Base-by-base conservation (phyloP, 2,888 invertebrate species). In the Campaea margaritaria region DNA sequence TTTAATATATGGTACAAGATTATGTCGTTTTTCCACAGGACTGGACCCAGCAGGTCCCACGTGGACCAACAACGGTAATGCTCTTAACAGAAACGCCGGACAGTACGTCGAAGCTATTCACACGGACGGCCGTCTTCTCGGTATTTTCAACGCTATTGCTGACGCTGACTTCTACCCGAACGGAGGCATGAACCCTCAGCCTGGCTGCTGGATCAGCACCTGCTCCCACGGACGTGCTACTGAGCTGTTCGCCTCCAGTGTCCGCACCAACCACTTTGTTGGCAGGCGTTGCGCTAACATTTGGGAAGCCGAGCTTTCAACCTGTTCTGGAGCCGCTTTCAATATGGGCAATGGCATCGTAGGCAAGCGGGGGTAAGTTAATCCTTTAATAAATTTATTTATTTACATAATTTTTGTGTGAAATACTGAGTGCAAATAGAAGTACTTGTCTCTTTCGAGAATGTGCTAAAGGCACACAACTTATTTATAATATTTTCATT, bases 1-100 rank as follows among this genome's bases (percentile, higher is more conserved):
- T n/a, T n/a, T n/a, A n/a, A n/a, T n/a, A n/a, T n/a, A n/a, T n/a
- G n/a, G n/a, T n/a, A n/a, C n/a, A n/a, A n/a, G n/a, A 34, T 8
- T 11, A 31, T 42, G 36, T 48, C 21, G 4, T 0, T 14, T 49
- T 53, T 45, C 55, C 49, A 11, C 60, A 86, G 86, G 81, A 51
- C 66, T 87, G 52, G 87, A 89, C 58, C 88, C 89, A 0, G 87
- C 89, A 14, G 83, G 85, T 21, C 87, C 87, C n/a, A 54, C 50
- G 1, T 89, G 85, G 84, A 52, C 58, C 0, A 65, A 64, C 14
- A 82, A 81, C 55, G 15, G 49, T 1, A 74, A 82, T 36, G 76
- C 79, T 11, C 64, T 88, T 3, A 78, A 74, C 36, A 14, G 15
- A 0, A 72, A 73, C 36, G 68, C 72, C 44, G 87, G 77, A 4